phyloP scores from a whole-genome alignment of 2,888 invertebrate genomes.

The Argyra leucocephala region DNA sequence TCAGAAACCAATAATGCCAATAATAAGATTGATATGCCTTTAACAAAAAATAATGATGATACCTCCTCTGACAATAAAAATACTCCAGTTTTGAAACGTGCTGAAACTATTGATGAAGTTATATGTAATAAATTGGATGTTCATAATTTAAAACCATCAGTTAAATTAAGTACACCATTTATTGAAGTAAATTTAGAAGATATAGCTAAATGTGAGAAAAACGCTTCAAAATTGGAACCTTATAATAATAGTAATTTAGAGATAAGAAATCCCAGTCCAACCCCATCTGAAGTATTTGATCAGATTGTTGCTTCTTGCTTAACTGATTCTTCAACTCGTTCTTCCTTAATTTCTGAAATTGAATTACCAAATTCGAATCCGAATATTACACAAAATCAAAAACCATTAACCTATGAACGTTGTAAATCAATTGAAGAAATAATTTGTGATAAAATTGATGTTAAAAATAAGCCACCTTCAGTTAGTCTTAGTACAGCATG shows the following conservation, averaged over 20 bases:
- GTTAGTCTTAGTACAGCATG: slow-evolving; percentile 22
- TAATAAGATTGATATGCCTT: not conserved
- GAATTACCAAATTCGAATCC: slow-evolving; percentile 11
- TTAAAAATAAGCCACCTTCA: slow-evolving; percentile 23
- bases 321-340: not conserved
- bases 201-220: slow-evolving; percentile 13
- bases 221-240: not conserved
- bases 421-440: slow-evolving; percentile 31
- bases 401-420: slow-evolving; percentile 18
- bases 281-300: slow-evolving; percentile 16
- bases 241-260: slow-evolving; percentile 1
- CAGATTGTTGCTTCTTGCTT: slow-evolving; percentile 28
- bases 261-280: slow-evolving; percentile 12
- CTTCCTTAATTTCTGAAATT: not conserved
- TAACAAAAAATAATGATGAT: not conserved
- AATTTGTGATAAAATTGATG: slow-evolving; percentile 34
- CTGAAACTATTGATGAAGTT: slow-evolving; percentile 19
- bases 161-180: slow-evolving; percentile 17
- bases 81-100: not conserved
- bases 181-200: slow-evolving; percentile 19
- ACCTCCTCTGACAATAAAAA: not conserved
- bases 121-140: slow-evolving; percentile 20
- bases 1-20: too few species aligned
- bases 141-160: slow-evolving; percentile 13
- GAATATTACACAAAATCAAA: slow-evolving; percentile 8